Evolutionary conservation across 2,113 vertebrate genomes (phyloP).

Genomic region (Pica pica): DNA sequence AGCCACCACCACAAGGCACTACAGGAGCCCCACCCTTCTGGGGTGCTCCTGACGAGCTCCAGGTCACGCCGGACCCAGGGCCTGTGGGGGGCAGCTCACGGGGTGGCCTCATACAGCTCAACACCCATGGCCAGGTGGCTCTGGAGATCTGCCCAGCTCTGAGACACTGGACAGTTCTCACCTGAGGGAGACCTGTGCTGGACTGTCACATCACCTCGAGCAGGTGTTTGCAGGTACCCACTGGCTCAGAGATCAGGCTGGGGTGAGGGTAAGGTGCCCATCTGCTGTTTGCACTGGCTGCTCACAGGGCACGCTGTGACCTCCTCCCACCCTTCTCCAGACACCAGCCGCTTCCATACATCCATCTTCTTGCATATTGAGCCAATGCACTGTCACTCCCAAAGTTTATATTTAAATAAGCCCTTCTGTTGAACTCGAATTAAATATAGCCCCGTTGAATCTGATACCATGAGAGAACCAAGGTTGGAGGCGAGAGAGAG

Average conservation of each 20-base stretch:
- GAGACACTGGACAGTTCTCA: not conserved
- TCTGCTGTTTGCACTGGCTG: not conserved
- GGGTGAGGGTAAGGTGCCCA: not conserved
- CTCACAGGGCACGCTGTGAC: not conserved
- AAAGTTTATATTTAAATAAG: constrained; percentile 56
- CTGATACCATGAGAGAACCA: constrained; percentile 36
- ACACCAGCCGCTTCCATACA: not conserved
- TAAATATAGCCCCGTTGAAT: constrained; percentile 32
- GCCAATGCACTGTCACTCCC: not conserved
- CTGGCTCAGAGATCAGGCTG: not conserved
- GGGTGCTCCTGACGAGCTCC: not conserved
- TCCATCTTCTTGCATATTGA: not conserved
- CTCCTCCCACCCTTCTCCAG: not conserved
- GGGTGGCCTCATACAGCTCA: not conserved
- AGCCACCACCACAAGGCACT: not conserved
- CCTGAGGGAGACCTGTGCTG: not conserved
- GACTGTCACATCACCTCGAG: not conserved
- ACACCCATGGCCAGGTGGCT: fast-evolving
- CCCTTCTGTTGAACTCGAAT: constrained; percentile 47
- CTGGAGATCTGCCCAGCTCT: not conserved
- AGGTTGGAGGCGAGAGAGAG: not conserved
- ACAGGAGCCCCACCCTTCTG: fast-evolving
- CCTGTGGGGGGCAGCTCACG: not conserved
- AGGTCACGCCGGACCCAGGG: fast-evolving
- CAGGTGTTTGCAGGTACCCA: not conserved